Conservation (phyloP, 2,888 invertebrate genomes). For the Leucozona laternaria region DNA sequence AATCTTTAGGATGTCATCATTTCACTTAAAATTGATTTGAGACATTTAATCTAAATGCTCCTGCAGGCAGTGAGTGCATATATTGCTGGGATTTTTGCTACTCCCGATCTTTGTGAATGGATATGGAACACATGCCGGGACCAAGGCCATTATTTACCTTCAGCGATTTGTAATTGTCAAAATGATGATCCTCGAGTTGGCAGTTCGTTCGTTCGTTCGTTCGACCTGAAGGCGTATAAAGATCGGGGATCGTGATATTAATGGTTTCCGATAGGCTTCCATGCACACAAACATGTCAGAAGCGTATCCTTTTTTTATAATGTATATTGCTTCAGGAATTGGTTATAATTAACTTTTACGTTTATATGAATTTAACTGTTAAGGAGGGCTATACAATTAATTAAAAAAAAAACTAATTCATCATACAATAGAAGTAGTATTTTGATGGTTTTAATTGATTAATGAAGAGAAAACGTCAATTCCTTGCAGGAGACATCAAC, state of each 20-base stretch:
- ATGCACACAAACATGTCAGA: slow-evolving; percentile 44
- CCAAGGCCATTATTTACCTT: slow-evolving; percentile 64
- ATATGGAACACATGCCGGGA: slow-evolving; percentile 50
- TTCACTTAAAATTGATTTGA: slow-evolving; percentile 74
- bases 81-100: neutral
- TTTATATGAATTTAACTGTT: neutral
- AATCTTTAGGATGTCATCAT: slow-evolving; percentile 72
- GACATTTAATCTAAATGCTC: slow-evolving; percentile 58
- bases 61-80: neutral
- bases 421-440: neutral
- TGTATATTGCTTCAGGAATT: neutral
- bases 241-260: slow-evolving; percentile 43
- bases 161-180: slow-evolving; percentile 70
- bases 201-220: slow-evolving; percentile 59
- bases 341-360: slow-evolving; percentile 34
- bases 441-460: slow-evolving; percentile 12
- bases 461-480: neutral
- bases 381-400: neutral
- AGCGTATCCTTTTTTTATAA: slow-evolving; percentile 21
- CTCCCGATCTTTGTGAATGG: neutral
- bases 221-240: slow-evolving; percentile 28
- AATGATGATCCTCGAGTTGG: slow-evolving; percentile 62
- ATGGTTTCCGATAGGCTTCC: slow-evolving; percentile 55
- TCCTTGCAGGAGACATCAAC: neutral
- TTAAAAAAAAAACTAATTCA: no score